These are phyloP conservation scores for Seladonia tumulorum DNA, from an alignment of 2,888 invertebrate species.

Conservation along the genomic window DNA sequence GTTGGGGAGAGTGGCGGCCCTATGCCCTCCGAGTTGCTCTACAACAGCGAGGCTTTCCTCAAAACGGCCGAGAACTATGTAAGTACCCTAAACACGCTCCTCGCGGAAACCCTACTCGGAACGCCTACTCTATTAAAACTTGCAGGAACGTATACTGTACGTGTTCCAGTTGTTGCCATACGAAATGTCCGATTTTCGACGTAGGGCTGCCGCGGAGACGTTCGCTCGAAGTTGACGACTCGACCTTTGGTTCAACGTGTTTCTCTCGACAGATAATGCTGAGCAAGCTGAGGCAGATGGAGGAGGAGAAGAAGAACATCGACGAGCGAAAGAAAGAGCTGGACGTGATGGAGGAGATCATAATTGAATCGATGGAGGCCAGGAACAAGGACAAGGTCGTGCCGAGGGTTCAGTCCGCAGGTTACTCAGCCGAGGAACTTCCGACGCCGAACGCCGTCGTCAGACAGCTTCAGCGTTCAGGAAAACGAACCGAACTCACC, in stretches of 20 bases:
- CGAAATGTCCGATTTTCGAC: no score
- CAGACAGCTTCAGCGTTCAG: constrained; percentile 63
- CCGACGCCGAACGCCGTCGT: constrained; percentile 78
- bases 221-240: neutral
- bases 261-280: constrained; percentile 66
- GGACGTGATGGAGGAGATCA: constrained; percentile 75
- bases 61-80: constrained; percentile 74
- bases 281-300: constrained; percentile 75
- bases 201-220: no score
- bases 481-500: constrained; percentile 80
- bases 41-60: constrained; percentile 65
- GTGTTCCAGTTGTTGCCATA: no score
- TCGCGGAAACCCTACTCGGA: no score
- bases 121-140: neutral
- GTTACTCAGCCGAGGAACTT: constrained; percentile 73
- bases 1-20: constrained; percentile 75
- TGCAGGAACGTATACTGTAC: neutral
- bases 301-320: constrained; percentile 73
- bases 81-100: constrained; percentile 42
- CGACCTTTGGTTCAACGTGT: neutral
- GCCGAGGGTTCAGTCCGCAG: constrained; percentile 41
- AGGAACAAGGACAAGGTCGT: constrained; percentile 63
- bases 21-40: constrained; percentile 70
- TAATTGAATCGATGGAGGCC: constrained; percentile 74
- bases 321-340: constrained; percentile 76